Percentiles rank a stretch among this genome's conserved stretches.
Evolutionary conservation across 2,797 vertebrate genomes (phyloP).

Genomic region (Orestias chungarensis): DNA sequence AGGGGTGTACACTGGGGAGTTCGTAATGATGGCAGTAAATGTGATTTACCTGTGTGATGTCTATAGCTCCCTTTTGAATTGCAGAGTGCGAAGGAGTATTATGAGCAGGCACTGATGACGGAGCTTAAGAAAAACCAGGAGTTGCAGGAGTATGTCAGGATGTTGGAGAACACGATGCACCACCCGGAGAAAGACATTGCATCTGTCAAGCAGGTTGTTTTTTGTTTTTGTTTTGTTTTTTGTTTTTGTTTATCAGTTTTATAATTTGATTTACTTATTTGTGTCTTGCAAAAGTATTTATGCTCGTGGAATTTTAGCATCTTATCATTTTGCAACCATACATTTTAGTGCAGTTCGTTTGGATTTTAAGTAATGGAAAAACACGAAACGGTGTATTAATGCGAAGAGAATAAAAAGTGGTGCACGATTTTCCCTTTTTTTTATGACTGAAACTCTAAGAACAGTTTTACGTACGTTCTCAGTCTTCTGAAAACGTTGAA

Average conservation of each 20-base stretch:
- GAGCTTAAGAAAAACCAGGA: constrained; percentile 85
- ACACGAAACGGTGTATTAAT: neutral
- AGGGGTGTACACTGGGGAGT: neutral
- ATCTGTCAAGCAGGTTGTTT: constrained; percentile 54
- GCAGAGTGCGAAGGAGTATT: constrained; percentile 78
- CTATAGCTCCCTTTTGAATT: constrained; percentile 15
- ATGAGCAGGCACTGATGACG: constrained; percentile 81
- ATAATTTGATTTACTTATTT: neutral
- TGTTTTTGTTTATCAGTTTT: neutral
- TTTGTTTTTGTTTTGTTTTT: too few relatives aligned
- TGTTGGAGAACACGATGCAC: constrained; percentile 73
- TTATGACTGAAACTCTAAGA: neutral
- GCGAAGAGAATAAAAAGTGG: neutral
- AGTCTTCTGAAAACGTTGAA: neutral
- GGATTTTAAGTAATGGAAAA: neutral
- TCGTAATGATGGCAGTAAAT: constrained; percentile 2
- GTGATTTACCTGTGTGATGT: constrained; percentile 17
- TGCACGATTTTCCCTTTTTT: neutral
- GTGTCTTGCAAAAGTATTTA: neutral
- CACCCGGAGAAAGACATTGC: constrained; percentile 57
- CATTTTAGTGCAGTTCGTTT: neutral
- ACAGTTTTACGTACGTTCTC: too few relatives aligned
- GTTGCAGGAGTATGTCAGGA: constrained; percentile 76
- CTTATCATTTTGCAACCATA: neutral
- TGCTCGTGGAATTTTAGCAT: neutral